Conservation (phyloP, 2,113 vertebrate species). For the Hucho hucho region DNA sequence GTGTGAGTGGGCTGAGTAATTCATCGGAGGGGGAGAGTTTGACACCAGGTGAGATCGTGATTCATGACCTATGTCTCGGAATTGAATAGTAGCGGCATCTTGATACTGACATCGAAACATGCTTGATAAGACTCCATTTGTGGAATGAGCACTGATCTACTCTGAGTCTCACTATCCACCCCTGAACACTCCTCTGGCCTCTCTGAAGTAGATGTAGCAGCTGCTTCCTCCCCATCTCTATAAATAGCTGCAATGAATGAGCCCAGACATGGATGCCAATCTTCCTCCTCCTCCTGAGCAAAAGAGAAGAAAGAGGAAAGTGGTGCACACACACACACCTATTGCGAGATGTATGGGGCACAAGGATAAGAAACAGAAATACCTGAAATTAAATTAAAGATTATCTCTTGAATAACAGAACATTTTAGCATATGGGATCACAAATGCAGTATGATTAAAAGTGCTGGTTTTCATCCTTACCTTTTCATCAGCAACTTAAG, state of each 20-base stretch:
- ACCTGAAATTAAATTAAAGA: neutral
- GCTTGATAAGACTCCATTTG: neutral
- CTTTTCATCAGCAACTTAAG: too few species aligned
- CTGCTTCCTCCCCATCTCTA: slow-evolving; percentile 59
- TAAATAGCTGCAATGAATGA: slow-evolving; percentile 55
- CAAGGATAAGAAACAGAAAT: neutral
- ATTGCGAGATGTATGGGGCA: neutral
- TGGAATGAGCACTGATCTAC: too few species aligned
- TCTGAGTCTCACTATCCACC: neutral
- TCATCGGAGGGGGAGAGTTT: neutral
- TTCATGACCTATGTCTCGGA: too few species aligned
- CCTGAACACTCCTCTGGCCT: slow-evolving; percentile 41
- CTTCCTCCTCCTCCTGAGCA: slow-evolving; percentile 23
- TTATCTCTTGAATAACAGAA: neutral
- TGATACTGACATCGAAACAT: neutral
- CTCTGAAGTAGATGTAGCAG: slow-evolving; percentile 43
- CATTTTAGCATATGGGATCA: neutral
- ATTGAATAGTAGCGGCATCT: neutral
- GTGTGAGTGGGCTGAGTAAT: neutral
- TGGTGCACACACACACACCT: neutral
- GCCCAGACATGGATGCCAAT: slow-evolving; percentile 56
- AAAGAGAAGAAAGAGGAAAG: neutral
- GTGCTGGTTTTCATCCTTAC: neutral
- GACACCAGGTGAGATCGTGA: neutral
- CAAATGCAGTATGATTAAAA: too few species aligned